These are phyloP conservation scores for Semibalanus balanoides DNA, from an alignment of 1,140 invertebrate species.

Conservation along the genomic window DNA sequence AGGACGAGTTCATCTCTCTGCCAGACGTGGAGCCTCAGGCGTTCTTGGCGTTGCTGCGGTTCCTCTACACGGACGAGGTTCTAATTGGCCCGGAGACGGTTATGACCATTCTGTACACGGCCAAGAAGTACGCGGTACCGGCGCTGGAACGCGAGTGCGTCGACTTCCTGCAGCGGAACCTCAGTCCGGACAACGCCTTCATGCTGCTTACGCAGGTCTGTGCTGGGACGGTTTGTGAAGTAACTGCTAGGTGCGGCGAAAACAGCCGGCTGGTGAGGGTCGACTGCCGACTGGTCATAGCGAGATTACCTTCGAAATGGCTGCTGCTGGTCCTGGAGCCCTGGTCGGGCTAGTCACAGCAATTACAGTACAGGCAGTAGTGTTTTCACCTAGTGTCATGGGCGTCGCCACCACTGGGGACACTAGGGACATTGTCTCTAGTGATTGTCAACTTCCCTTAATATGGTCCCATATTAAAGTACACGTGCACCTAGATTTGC, in stretches of 20 bases:
- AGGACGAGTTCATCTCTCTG: conserved; percentile 56
- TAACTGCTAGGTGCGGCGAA: too few species aligned
- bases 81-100: conserved; percentile 71
- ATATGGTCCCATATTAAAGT: too few species aligned
- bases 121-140: conserved; percentile 74
- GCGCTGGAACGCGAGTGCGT: conserved; percentile 70
- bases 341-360: too few species aligned
- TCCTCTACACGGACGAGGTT: conserved; percentile 55
- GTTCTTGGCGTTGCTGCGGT: conserved; percentile 49
- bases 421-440: too few species aligned
- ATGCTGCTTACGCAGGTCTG: conserved; percentile 50
- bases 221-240: not conserved
- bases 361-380: too few species aligned
- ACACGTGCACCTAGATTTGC: too few species aligned
- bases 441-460: too few species aligned
- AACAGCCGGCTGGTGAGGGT: too few species aligned
- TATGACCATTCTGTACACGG: conserved; percentile 72
- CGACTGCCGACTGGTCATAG: too few species aligned
- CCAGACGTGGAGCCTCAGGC: conserved; percentile 71
- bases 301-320: conserved; percentile 5
- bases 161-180: conserved; percentile 63
- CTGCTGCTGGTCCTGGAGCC: too few species aligned
- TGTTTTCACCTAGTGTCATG: too few species aligned
- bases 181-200: conserved; percentile 72
- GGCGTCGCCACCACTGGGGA: too few species aligned